Base-by-base conservation (phyloP, 2,888 invertebrate species). In the Zaprionus obscuricornis region DNA sequence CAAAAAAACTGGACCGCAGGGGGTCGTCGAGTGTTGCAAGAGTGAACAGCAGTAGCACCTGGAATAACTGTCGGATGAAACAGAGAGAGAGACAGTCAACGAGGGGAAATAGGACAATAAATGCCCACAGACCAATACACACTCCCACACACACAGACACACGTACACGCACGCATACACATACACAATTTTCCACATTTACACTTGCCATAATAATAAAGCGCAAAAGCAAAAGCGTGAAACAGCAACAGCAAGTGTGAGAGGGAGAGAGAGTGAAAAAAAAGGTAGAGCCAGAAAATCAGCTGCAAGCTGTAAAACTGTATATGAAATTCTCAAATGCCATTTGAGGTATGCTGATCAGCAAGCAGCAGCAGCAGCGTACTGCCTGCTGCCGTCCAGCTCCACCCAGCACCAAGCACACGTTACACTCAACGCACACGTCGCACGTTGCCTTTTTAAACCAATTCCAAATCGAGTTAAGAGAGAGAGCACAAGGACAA, bases 181-280 rank as follows among this genome's bases (percentile, higher is more conserved):
- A 47, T 66, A 63, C 58, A 54, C 50, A 64, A 78, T 66, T 85
- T 85, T 79, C 79, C 78, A 62, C 78, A 68, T 60, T 68, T 74
- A 85, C 78, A 72, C 85, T 85, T 79, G 85, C 85, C 71, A 79
- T 79, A 79, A 79, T 79, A 78, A 79, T 85, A 79, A 85, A 78
- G 78, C 51, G 60, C 60, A 74, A 69, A 77, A 45, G 46, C 29
- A 40, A 59, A 51, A 58, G 39, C 6, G 39, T 13, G 26, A 13
- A n/a, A 7, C 8, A 39, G 24, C 4, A 22, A 11, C 5, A 24
- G 10, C n/a, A n/a, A n/a, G n/a, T n/a, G n/a, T n/a, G n/a, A n/a
- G n/a, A 45, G 22, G 11, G 31, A 22, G 33, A 7, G 24, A 57
- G 47, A 26, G 7, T 2, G 20, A 10, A 8, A 24, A 20, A 7